Evolutionary conservation across 1,140 invertebrate species (phyloP).

Genomic region (Cephus cinctus): DNA sequence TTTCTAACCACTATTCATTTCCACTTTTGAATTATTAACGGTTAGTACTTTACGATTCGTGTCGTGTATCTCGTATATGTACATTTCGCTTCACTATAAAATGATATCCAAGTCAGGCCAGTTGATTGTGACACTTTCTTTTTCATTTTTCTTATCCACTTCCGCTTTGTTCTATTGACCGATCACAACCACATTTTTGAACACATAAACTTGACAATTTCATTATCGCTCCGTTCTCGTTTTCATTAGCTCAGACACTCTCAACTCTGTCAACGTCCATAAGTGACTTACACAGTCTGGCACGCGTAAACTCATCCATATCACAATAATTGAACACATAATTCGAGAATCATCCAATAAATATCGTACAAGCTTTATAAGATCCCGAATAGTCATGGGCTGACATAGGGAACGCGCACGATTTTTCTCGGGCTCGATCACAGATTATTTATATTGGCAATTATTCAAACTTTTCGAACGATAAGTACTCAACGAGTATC

Average conservation of each 20-base stretch:
- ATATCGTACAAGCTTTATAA: neutral
- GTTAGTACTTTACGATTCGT: too few species aligned
- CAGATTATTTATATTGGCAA: too few species aligned
- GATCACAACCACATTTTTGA: constrained; percentile 18
- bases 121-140: constrained; percentile 31
- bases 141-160: too few species aligned
- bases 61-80: too few species aligned
- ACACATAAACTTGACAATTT: constrained; percentile 13
- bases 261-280: too few species aligned
- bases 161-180: too few species aligned
- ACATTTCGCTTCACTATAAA: constrained; percentile 22
- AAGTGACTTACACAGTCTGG: constrained; percentile 10
- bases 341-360: constrained; percentile 4
- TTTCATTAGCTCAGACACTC: neutral
- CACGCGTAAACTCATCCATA: constrained; percentile 3
- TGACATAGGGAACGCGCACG: too few species aligned
- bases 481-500: too few species aligned
- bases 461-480: too few species aligned
- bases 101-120: constrained; percentile 13
- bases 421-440: too few species aligned
- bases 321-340: constrained; percentile 10
- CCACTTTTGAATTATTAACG: too few species aligned
- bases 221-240: neutral
- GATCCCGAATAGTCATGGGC: too few species aligned
- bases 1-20: constrained; percentile 14